Evolutionary conservation across 92 coral and sea anemone genomes (phyloP).

Genomic region (Porites cylindrica): DNA sequence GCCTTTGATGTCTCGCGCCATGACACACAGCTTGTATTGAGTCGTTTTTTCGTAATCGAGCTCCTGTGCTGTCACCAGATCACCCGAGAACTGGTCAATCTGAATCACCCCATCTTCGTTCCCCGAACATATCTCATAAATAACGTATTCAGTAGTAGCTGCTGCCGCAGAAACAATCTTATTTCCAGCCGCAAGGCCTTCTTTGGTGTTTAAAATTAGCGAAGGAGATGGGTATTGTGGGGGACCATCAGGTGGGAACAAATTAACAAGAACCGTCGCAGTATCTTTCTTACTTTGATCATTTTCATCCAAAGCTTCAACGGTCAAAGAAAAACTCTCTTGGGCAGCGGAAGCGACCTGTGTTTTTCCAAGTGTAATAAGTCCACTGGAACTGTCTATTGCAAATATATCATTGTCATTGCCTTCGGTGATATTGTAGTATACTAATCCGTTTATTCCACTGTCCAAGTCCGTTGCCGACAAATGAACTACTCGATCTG

Average conservation of each 20-base stretch:
- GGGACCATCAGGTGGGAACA: constrained; percentile 63
- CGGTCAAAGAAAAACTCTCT: constrained; percentile 49
- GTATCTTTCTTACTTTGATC: constrained; percentile 51
- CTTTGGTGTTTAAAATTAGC: constrained; percentile 55
- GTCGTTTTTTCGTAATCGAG: constrained; percentile 70
- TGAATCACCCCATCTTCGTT: constrained; percentile 67
- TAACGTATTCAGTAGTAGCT: constrained; percentile 63
- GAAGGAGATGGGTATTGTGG: constrained; percentile 73
- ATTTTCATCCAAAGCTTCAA: constrained; percentile 64
- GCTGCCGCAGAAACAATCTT: constrained; percentile 67
- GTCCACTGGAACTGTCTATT: constrained; percentile 75
- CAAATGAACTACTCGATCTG: constrained; percentile 69
- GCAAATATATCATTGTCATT: constrained; percentile 71
- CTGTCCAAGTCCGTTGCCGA: constrained; percentile 85
- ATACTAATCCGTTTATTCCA: constrained; percentile 59
- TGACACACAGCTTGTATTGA: constrained; percentile 53
- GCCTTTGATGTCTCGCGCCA: constrained; percentile 70
- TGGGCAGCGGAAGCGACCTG: constrained; percentile 47
- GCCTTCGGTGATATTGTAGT: constrained; percentile 67
- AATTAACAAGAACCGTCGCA: constrained; percentile 56
- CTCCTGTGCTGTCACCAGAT: constrained; percentile 57
- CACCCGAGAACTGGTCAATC: constrained; percentile 79
- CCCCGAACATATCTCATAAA: constrained; percentile 68
- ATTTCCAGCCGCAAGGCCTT: constrained; percentile 74
- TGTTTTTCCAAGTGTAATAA: constrained; percentile 58